Evolutionary conservation across 2,888 invertebrate genomes (phyloP), one percentile per base, ranked within the genome.

Genomic region (Calliscelio sp.): DNA sequence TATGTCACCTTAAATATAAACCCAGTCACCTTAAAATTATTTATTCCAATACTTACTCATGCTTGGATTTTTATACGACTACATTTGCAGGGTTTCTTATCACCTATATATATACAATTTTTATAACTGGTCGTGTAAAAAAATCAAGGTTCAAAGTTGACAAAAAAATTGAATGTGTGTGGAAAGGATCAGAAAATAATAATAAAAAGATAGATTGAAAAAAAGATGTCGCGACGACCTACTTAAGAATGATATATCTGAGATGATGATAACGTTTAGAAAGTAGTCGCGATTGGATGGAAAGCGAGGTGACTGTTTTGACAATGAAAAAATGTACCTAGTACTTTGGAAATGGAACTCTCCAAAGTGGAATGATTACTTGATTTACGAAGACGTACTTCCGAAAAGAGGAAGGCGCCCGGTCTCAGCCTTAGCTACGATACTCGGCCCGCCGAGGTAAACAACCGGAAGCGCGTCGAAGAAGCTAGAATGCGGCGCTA

Each of bases 401-500:
- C 98, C 98, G 93, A 98, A 96, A 90, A 98, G 94, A 79, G 98
- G 98, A 89, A 98, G 95, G 84, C 95, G 94, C 68, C 96, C 96
- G 25, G 97, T 96, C 92, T 97, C 97, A 20, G 96, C 96, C 93
- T 98, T 98, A 85, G 98, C 98, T 88, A 98, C 98, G 91, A 98
- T 96, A 89, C 97, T 97, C 25, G 97, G 97, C 63, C 97, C 97
- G n/a, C 96, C 96, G 87, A 97, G 95, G 91, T 95, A 95, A 80
- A 97, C 96, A 90, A 97, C 96, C 88, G 97, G 95, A 86, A 98
- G 95, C 81, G 97, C 96, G 93, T 99, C 99, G 94, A 97, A 96
- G 95, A 97, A 98, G 79, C 97, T 96, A 44, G 98, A 97, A 93
- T 98, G 98, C 5, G 98, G 98, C 1, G 97, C 97, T 66, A 96